Base-by-base conservation (phyloP, 2,113 vertebrate species). In the Anser brachyrhynchus region DNA sequence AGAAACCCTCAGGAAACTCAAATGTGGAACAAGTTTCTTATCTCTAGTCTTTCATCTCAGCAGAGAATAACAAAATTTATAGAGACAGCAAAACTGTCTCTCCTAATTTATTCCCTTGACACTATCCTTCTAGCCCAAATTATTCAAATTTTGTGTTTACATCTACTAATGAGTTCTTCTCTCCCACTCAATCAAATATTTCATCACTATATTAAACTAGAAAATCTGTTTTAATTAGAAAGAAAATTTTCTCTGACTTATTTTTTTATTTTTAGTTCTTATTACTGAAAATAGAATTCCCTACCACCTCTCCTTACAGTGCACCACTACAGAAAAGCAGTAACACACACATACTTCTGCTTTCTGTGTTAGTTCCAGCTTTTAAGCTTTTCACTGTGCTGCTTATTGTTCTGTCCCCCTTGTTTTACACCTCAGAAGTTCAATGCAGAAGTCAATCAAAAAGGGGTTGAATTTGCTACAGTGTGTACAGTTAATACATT, bases 21-120 rank as follows among this genome's bases (percentile, higher is more conserved):
- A 77, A 87, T 13, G 6, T 87, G 71, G 71, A 87, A 65, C 49
- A 58, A 28, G 25, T 94, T 90, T 94, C 43, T 94, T 72, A 51
- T 84, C 1, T 0, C 57, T 66, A 39, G 19, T 75, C 69, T 96
- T 97, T 95, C n/a, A 84, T 86, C 84, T 95, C 35, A 43, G 66
- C 58, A 90, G 70, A 94, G 65, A 80, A 58, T 62, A 92, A 58
- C 3, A 76, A 93, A 90, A 87, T 82, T 64, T 29, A 90, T 28
- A 91, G 58, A 90, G 39, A 79, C 49, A 89, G 75, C 88, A 92
- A 81, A 96, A 89, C 79, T 94, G 64, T 58, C 66, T 93, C 55
- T 49, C n/a, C 87, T 91, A 80, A 96, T 97, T 92, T 95, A 96
- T 83, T 95, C 96, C 91, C 73, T 83, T 6, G 55, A 69, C 57